Base-by-base conservation (phyloP, 2,797 vertebrate species). In the Crocidura indochinensis region DNA sequence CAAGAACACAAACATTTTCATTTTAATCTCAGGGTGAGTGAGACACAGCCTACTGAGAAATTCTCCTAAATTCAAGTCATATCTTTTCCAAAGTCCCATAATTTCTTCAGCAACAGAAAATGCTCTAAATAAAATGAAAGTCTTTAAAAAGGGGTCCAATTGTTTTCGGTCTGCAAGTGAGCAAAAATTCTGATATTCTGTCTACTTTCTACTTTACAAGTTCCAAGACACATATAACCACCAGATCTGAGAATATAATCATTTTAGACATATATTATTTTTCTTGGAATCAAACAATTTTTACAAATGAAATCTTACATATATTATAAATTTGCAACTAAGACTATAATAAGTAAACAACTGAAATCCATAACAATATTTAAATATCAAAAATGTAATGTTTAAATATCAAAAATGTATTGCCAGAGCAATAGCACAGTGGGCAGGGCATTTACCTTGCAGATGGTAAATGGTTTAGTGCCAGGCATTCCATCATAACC, bases 201-300 rank as follows among this genome's bases (percentile, higher is more conserved):
- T 27, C 31, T 19, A 85, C 14, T 9, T 19, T 60, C 4, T 17
- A 49, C 4, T 3, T 85, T 71, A 74, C n/a, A 77, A 73, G 47
- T 92, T 77, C 24, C 24, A 65, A 60, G 24, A 76, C 22, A 53
- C 26, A 47, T 31, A 29, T 9, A 38, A 14, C 19, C 20, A 56
- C 4, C 6, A n/a, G 73, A 11, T 47, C 64, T 84, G 11, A 67
- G 74, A 78, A 72, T 8, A 87, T 56, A 24, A 24, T 5, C 53
- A 27, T 31, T 72, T 74, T 94, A 84, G 27, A 76, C 76, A 74
- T 26, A 84, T n/a, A 27, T 69, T 81, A 3, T 71, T 69, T 27
- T 53, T 94, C 11, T 49, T 86, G 47, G 53, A 8, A 77, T 51
- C 9, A 73, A 87, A 62, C 24, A 38, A 38, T 38, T 53, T 53